phyloP scores from a whole-genome alignment of 2,888 invertebrate species.

The Diachrysia chrysitis region DNA sequence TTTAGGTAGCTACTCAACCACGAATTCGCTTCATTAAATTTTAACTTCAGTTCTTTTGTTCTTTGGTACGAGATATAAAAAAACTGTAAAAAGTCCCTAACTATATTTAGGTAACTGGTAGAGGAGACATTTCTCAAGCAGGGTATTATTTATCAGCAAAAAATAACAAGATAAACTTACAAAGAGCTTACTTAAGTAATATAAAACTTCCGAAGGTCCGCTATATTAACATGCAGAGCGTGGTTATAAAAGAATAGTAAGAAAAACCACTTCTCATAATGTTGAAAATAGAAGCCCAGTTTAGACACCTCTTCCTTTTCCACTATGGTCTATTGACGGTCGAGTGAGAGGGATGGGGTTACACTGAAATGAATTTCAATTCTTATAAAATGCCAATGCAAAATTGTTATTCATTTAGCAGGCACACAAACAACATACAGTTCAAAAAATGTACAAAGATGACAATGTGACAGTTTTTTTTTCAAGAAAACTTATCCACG shows the following conservation, averaged over 20 bases:
- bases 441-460: no score
- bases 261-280: constrained; percentile 11
- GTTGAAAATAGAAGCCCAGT: background rate
- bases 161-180: constrained; percentile 41
- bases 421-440: no score
- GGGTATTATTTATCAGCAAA: constrained; percentile 28
- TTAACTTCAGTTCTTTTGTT: background rate
- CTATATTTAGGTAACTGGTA: constrained; percentile 16
- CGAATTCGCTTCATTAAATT: no score
- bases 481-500: no score
- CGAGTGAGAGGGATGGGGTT: no score
- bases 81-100: background rate
- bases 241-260: background rate
- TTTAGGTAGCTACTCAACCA: no score
- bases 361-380: no score
- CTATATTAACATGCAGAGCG: constrained; percentile 31
- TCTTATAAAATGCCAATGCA: no score
- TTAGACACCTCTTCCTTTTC: background rate
- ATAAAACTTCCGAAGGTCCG: constrained; percentile 39
- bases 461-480: no score
- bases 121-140: constrained; percentile 15
- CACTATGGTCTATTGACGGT: no score
- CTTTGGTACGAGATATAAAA: background rate
- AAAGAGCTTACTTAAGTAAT: constrained; percentile 33
- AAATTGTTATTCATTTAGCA: no score